phyloP scores from a whole-genome alignment of 37 sponge, comb jelly and placozoan species.

The Chondrilla cf. caribensis region DNA sequence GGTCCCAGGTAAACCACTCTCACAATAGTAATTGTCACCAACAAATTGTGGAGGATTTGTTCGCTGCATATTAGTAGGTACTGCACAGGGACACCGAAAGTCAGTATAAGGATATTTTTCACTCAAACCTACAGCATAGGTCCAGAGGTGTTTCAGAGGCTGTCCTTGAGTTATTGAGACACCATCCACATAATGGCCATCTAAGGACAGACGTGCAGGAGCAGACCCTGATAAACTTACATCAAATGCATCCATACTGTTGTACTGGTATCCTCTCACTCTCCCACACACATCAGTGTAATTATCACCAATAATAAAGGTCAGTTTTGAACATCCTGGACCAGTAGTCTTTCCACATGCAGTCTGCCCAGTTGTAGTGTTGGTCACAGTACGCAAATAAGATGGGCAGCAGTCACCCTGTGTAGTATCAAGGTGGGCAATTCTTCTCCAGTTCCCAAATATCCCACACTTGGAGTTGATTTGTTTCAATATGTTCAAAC shows the following conservation, averaged over 20 bases:
- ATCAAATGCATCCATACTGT: not conserved
- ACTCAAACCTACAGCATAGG: not conserved
- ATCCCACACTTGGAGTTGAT: too few relatives aligned
- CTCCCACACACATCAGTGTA: constrained; percentile 3
- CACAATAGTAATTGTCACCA: not conserved
- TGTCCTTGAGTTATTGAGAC: not conserved
- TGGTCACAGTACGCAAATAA: not conserved
- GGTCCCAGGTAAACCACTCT: not conserved
- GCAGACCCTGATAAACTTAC: too few relatives aligned
- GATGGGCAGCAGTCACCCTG: not conserved
- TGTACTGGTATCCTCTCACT: not conserved
- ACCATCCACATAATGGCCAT: not conserved
- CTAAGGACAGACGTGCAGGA: too few relatives aligned
- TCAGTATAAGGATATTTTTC: too few relatives aligned
- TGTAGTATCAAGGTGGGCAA: too few relatives aligned
- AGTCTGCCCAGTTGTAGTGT: not conserved
- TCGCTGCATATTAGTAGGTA: not conserved
- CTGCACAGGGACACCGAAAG: not conserved
- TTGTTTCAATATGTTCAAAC: too few relatives aligned
- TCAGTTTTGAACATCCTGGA: not conserved
- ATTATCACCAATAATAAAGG: not conserved
- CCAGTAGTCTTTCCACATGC: not conserved
- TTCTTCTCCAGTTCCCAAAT: too few relatives aligned
- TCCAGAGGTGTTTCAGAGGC: not conserved
- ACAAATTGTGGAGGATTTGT: not conserved